Base-by-base conservation (phyloP, 1,140 invertebrate genomes). In the Pseudachorutes palmiensis region DNA sequence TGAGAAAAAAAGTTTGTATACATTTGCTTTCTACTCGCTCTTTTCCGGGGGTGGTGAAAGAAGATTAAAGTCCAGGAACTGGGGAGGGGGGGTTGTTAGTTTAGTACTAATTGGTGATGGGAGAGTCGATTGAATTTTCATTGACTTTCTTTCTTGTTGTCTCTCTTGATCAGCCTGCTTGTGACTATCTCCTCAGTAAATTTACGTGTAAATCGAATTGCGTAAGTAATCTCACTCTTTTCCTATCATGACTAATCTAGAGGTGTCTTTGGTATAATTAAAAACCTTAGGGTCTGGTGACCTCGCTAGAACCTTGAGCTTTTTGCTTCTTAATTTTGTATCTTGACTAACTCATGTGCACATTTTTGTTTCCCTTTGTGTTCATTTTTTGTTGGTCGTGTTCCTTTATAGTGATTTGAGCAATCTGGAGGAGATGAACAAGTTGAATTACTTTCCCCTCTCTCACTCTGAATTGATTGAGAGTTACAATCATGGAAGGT, bases 131-230 rank as follows among this genome's bases (percentile, higher is more conserved):
- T 45, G 32, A 29, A 59, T 58, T 30, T 30, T 58, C 32, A 62
- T 61, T 36, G 41, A 31, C 41, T 61, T 64, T 45, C 48, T 66
- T 29, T 67, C 24, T 68, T 51, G 63, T 51, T 66, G 24, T 75
- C 81, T 80, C 62, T 73, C 66, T 57, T 79, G 78, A 83, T 78
- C 86, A 90, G 88, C 86, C 88, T 90, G 86, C 87, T 90, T 83
- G 87, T 88, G 85, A 90, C 88, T 81, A 86, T 91, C 82, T 90
- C 88, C 77, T 85, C 88, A 80, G 88, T 91, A 82, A 90, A 90
- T 85, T 85, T 90, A 81, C 87, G 87, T 83, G 85, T 91, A 83
- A 89, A 89, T 85, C 83, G 88, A 83, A 91, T 91, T 82, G 87
- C 87, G 88, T 91, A 91, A 90, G 88, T 91, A 80, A 80, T 78